Evolutionary conservation across 2,113 vertebrate species (phyloP), one percentile per base, ranked within the genome.

Genomic region (Nannospalax galili): DNA sequence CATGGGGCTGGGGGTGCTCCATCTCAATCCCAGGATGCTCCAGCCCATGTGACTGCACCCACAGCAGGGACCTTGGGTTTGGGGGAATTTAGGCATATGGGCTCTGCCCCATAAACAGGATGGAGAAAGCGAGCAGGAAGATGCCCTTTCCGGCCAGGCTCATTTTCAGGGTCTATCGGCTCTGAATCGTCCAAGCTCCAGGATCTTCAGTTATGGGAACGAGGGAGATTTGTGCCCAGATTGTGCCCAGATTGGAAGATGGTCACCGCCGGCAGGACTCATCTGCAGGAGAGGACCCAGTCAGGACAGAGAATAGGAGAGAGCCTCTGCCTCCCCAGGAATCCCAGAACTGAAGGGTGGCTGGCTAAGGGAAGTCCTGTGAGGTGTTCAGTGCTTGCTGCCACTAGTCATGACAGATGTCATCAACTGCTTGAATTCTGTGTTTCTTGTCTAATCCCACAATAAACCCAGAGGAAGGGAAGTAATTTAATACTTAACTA

Each of bases 191-290:
- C 92, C 30, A 35, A 78, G 60, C 30, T 95, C 69, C 80, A 67
- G 86, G 74, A 87, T 84, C 96, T 91, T 89, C 94, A 72, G 69
- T 81, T 78, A 65, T 9, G 9, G 52, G 77, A 82, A 93, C 64
- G 48, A 84, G 58, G 20, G 40, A 91, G 65, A 45, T 69, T 45
- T 24, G 26, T 75, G 14, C 60, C 84, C 32, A 26, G 7, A 75
- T 45, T 24, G 26, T 75, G 14, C 60, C 84, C 32, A 26, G 7
- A 75, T 35, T 58, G 75, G 77, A 37, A 56, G 82, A 94, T 32
- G 89, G 96, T 98, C 98, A 98, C 95, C 98, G 97, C 56, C 98
- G 97, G 94, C 98, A 98, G 85, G 98, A 98, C 88, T 98, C 98
- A 87, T 98, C 98, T 98, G 96, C n/a, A 37, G 60, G 30, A 92